Evolutionary conservation across 2,888 invertebrate species (phyloP), one percentile per base, ranked within the genome.

Genomic region (Limulus polyphemus): DNA sequence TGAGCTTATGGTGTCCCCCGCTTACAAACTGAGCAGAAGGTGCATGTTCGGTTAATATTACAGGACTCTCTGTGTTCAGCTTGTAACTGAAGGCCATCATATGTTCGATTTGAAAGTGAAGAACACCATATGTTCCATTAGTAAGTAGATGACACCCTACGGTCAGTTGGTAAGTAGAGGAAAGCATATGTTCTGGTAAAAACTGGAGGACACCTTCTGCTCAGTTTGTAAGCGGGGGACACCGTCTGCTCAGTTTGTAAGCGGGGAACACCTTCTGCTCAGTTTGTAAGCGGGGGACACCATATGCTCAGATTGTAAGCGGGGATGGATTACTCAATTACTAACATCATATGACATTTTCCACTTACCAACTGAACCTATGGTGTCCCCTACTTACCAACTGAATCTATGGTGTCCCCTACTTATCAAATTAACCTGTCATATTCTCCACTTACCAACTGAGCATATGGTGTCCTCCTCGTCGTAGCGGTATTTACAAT

Each of bases 401-500:
- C 61, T 11, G 65, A 62, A 52, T 67, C 65, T 16, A 63, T 57
- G 11, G 62, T 57, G 14, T 62, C 57, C 72, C 83, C 77, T 74
- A 91, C 91, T 32, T 32, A 32, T 7, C 1, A 1, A 32, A 3
- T 0, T 3, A 32, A 32, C 32, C 1, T 32, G 7, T 32, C 5
- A 7, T 7, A 7, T 32, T 7, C 32, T 50, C 14, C 12, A 14
- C 60, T 65, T 59, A 68, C 68, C 65, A 48, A 62, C 61, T 13
- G 65, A 62, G 49, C 68, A 68, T 16, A 63, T 57, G 11, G 62
- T 59, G 17, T 62, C 57, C 72, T 83, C 77, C 74, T 91, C 91
- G 73, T 92, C 92, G 76, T 85, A 85, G 60, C 86, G 83, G 70
- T 88, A 84, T 68, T 88, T 83, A 77, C 94, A 95, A 77, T 94